Evolutionary conservation across 1,140 invertebrate species (phyloP).

Genomic region (Caenorhabditis tropicalis): DNA sequence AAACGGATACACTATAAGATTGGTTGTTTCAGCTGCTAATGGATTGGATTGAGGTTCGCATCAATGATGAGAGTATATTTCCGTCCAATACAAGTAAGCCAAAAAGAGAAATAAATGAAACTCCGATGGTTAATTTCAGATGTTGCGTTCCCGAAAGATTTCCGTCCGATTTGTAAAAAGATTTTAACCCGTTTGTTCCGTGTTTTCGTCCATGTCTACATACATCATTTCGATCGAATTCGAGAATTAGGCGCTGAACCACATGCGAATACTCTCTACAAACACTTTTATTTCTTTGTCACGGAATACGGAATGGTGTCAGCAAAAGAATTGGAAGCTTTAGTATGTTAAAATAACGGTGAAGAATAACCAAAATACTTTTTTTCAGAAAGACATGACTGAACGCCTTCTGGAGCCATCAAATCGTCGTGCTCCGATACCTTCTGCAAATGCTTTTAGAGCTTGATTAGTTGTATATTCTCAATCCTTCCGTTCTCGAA

Average conservation of each 20-base stretch:
- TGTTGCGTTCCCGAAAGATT: conserved; percentile 88
- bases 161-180: conserved; percentile 82
- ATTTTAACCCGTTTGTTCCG: conserved; percentile 88
- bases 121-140: conserved; percentile 75
- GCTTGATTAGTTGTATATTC: neutral
- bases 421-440: neutral
- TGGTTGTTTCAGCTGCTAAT: conserved; percentile 77
- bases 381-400: conserved; percentile 60
- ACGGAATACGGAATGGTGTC: conserved; percentile 86
- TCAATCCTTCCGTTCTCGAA: neutral
- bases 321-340: conserved; percentile 85
- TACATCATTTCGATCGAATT: conserved; percentile 91
- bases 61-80: conserved; percentile 88
- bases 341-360: conserved; percentile 73
- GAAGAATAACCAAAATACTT: neutral
- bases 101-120: conserved; percentile 8
- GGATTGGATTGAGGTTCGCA: conserved; percentile 92
- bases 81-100: conserved; percentile 80
- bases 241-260: conserved; percentile 88
- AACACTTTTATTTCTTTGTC: conserved; percentile 95
- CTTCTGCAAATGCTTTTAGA: conserved; percentile 18
- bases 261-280: conserved; percentile 94
- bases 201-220: conserved; percentile 95
- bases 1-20: conserved; percentile 28
- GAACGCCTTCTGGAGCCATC: conserved; percentile 53